These are phyloP conservation scores for Clupea harengus DNA, from an alignment of 2,113 vertebrate genomes.

Conservation along the genomic window DNA sequence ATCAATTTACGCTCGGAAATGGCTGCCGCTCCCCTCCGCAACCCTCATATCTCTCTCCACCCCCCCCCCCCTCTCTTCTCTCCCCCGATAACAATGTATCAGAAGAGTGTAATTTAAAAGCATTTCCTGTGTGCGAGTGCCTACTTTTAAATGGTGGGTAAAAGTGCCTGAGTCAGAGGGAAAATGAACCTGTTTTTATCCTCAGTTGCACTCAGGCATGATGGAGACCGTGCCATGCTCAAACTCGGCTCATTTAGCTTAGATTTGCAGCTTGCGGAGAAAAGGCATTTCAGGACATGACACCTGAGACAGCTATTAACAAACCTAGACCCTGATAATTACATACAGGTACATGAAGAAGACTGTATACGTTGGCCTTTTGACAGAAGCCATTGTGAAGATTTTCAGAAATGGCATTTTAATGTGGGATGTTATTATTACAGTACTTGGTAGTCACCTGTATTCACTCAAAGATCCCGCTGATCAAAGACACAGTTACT, in stretches of 20 bases:
- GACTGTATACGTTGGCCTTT: not conserved
- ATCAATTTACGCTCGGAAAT: constrained; percentile 8
- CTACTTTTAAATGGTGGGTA: constrained; percentile 27
- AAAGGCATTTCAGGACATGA: not conserved
- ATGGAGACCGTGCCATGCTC: not conserved
- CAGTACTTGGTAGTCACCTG: not conserved
- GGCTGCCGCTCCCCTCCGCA: no score
- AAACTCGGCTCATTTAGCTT: constrained; percentile 24
- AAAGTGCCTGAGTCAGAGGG: not conserved
- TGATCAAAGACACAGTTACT: not conserved
- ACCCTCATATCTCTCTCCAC: no score
- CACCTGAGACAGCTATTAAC: not conserved
- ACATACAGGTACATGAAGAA: not conserved
- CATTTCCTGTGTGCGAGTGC: not conserved
- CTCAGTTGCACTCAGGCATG: not conserved
- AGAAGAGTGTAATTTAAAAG: constrained; percentile 30
- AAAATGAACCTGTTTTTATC: constrained; percentile 18
- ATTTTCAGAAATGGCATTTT: not conserved
- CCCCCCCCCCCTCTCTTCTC: not conserved
- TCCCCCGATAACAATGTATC: constrained; percentile 8
- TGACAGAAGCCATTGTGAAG: not conserved
- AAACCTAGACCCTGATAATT: not conserved
- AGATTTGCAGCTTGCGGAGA: not conserved
- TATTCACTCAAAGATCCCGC: not conserved
- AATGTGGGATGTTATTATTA: not conserved